Conservation (phyloP, 2,888 invertebrate genomes). For the Tubiluchus corallicola region DNA sequence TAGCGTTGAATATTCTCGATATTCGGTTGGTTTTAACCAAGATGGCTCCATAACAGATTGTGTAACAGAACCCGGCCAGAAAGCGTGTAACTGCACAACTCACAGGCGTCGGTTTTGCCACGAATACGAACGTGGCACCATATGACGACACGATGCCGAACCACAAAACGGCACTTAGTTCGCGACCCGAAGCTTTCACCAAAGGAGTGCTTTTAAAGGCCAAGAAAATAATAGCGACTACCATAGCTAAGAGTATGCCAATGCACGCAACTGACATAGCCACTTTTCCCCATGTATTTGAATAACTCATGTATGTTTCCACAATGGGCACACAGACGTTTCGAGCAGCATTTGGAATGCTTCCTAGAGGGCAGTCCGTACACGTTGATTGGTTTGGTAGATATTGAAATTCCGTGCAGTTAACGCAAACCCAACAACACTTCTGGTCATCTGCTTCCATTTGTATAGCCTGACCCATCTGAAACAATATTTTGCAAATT, state of each 20-base stretch:
- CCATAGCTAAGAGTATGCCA: constrained; percentile 31
- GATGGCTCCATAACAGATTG: constrained; percentile 37
- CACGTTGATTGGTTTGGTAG: constrained; percentile 32
- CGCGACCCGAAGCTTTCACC: constrained; percentile 38
- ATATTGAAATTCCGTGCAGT: constrained; percentile 32
- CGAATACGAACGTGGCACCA: constrained; percentile 35
- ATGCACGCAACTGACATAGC: constrained; percentile 26
- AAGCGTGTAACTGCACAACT: constrained; percentile 35
- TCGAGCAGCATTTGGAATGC: constrained; percentile 21
- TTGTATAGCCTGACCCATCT: too few species aligned
- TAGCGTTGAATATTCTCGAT: constrained; percentile 35
- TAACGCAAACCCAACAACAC: constrained; percentile 38
- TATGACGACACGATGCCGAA: constrained; percentile 34
- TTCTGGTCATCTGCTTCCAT: too few species aligned
- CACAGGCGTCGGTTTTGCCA: constrained; percentile 32
- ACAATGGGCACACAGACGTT: constrained; percentile 30
- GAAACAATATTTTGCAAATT: too few species aligned
- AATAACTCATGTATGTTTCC: constrained; percentile 33
- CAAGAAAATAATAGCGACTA: constrained; percentile 34
- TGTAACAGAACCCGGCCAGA: constrained; percentile 36
- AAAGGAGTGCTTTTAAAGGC: constrained; percentile 36
- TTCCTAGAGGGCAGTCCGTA: constrained; percentile 31
- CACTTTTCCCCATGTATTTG: constrained; percentile 32
- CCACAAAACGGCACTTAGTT: constrained; percentile 34
- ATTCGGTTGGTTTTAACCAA: constrained; percentile 39